These are phyloP conservation scores for Chelonia mydas DNA, from an alignment of 2,797 vertebrate genomes.

Conservation along the genomic window DNA sequence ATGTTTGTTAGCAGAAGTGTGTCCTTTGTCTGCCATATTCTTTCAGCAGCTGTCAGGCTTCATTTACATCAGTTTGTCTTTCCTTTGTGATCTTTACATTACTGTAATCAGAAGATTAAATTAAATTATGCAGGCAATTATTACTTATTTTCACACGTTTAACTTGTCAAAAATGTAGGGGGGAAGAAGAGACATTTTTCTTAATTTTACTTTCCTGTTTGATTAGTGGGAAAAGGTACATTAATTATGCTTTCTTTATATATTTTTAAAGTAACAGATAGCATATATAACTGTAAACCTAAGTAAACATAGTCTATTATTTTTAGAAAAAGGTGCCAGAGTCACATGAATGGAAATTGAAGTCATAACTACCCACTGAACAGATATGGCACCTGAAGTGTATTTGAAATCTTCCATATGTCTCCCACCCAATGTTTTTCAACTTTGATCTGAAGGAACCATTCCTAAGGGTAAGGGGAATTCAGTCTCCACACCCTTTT, in stretches of 20 bases:
- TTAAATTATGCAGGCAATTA: slow-evolving; percentile 20
- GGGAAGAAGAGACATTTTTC: rapidly evolving
- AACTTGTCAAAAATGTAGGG: not conserved
- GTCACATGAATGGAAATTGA: not conserved
- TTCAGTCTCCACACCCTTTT: rapidly evolving
- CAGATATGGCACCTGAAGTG: rapidly evolving
- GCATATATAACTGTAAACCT: not conserved
- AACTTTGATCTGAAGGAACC: not conserved
- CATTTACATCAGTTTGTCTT: not conserved
- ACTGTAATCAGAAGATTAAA: slow-evolving; percentile 38
- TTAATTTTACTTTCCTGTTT: not conserved
- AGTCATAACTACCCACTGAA: not conserved
- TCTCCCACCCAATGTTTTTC: not conserved
- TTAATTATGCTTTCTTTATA: not conserved
- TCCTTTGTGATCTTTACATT: slow-evolving; percentile 29
- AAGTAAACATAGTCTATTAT: rapidly evolving
- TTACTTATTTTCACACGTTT: slow-evolving; percentile 26
- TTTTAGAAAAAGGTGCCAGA: not conserved
- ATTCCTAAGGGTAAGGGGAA: not conserved
- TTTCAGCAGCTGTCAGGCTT: slow-evolving; percentile 45
- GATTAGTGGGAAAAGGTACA: rapidly evolving
- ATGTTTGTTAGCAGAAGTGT: not conserved
- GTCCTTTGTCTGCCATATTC: slow-evolving; percentile 1
- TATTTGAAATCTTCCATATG: rapidly evolving
- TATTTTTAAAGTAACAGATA: rapidly evolving